Percentiles rank a stretch among this genome's conserved stretches.
Conservation (phyloP, 2,113 vertebrate genomes). For the Ceyx cyanopectus region DNA sequence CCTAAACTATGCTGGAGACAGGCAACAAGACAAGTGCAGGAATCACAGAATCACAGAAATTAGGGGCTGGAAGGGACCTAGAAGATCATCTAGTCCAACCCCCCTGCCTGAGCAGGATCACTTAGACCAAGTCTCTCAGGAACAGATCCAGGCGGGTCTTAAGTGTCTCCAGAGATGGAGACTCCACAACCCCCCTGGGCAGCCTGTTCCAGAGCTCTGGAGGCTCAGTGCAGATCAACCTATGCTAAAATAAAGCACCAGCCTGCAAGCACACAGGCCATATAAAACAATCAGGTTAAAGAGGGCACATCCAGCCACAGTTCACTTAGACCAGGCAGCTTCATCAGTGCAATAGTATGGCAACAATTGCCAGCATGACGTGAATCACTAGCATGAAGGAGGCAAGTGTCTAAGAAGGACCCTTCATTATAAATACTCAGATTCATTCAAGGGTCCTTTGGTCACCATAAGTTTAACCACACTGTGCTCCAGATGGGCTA, state of each 20-base stretch:
- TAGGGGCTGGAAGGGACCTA: too few relatives aligned
- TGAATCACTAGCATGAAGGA: neutral
- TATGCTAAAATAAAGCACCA: neutral
- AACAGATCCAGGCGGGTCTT: too few relatives aligned
- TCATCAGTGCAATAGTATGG: neutral
- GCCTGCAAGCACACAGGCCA: neutral
- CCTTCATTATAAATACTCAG: neutral
- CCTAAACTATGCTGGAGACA: neutral
- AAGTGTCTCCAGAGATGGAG: too few relatives aligned
- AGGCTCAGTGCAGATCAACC: neutral
- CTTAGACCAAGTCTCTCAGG: too few relatives aligned
- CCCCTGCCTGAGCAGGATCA: too few relatives aligned
- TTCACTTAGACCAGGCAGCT: neutral
- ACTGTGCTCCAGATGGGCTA: constrained; percentile 1
- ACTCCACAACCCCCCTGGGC: too few relatives aligned
- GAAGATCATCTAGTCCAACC: too few relatives aligned
- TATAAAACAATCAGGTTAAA: neutral
- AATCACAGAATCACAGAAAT: too few relatives aligned
- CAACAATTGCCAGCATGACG: neutral
- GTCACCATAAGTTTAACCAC: neutral
- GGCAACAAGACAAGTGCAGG: neutral
- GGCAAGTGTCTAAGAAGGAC: neutral
- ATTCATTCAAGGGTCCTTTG: neutral
- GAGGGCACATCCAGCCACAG: neutral
- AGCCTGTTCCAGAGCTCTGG: too few relatives aligned